These are phyloP conservation scores for Brachyrhaphis roseni DNA, from an alignment of 2,797 vertebrate species.

Conservation along the genomic window DNA sequence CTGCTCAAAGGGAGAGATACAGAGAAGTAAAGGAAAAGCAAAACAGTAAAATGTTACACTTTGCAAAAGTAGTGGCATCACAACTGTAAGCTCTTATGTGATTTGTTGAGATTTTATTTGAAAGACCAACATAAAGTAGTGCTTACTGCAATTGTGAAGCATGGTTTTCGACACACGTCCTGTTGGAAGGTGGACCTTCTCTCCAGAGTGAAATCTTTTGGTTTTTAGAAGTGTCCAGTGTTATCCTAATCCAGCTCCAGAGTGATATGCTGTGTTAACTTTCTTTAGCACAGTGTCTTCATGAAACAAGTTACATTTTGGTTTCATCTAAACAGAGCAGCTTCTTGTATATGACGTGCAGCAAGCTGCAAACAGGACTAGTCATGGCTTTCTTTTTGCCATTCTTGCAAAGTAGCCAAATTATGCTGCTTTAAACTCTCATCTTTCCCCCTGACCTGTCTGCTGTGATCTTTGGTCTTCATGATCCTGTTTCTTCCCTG, in stretches of 20 bases:
- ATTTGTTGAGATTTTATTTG: not conserved
- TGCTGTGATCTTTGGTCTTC: not conserved
- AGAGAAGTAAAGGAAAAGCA: slow-evolving; percentile 21
- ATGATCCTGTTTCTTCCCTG: not conserved
- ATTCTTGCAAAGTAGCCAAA: not conserved
- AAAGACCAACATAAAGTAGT: not conserved
- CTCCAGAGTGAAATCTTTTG: not conserved
- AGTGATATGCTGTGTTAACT: not conserved
- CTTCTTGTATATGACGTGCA: not conserved
- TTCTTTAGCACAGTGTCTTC: not conserved
- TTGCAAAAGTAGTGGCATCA: not conserved
- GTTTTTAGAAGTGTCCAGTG: not conserved
- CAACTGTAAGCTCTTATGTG: not conserved
- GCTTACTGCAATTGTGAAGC: not conserved
- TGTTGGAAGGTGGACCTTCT: not conserved
- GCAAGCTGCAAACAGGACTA: not conserved
- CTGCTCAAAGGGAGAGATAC: slow-evolving; percentile 14
- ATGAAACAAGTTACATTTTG: not conserved
- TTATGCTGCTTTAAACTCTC: not conserved
- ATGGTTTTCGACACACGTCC: not conserved
- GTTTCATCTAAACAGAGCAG: not conserved
- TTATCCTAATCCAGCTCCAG: not conserved
- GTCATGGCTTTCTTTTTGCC: not conserved
- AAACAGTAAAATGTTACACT: not conserved
- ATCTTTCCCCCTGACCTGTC: not conserved